phyloP scores from a whole-genome alignment of 1,140 invertebrate genomes.

The Bombus impatiens region DNA sequence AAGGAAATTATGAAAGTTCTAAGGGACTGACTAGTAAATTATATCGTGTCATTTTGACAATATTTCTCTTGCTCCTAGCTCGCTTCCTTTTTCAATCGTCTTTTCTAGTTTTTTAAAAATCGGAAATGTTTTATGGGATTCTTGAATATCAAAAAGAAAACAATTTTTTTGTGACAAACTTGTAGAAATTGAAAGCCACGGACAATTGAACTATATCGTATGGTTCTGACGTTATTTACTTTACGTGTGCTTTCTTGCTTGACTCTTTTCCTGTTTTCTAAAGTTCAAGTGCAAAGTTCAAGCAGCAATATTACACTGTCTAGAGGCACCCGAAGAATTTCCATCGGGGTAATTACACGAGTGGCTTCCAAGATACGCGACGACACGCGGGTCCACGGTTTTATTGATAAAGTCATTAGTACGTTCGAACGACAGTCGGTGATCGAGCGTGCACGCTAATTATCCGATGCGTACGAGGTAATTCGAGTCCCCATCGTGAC shows the following conservation, averaged over 20 bases:
- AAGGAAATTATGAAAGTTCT: no score
- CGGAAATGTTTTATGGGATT: no score
- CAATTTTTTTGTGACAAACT: no score
- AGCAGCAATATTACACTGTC: neutral
- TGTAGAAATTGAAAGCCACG: no score
- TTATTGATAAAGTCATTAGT: conserved; percentile 64
- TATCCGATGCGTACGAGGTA: conserved; percentile 59
- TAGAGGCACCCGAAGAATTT: neutral
- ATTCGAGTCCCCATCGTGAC: conserved; percentile 55
- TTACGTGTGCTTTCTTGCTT: neutral
- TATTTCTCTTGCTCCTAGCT: no score
- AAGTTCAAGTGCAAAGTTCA: neutral
- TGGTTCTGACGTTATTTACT: no score
- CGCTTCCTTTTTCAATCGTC: no score
- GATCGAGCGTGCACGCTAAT: conserved; percentile 59
- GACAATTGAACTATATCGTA: no score
- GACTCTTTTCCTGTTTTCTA: neutral
- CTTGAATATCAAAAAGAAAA: no score
- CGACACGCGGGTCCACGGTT: neutral
- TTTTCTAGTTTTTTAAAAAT: no score
- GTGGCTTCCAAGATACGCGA: conserved; percentile 41
- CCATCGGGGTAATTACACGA: conserved; percentile 23
- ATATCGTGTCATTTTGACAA: no score
- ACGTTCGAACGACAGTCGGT: conserved; percentile 32
- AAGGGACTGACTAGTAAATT: no score